Percentiles rank a stretch among this genome's conserved stretches.
phyloP scores from a whole-genome alignment of 2,113 vertebrate species.

The Odocoileus hemionus region DNA sequence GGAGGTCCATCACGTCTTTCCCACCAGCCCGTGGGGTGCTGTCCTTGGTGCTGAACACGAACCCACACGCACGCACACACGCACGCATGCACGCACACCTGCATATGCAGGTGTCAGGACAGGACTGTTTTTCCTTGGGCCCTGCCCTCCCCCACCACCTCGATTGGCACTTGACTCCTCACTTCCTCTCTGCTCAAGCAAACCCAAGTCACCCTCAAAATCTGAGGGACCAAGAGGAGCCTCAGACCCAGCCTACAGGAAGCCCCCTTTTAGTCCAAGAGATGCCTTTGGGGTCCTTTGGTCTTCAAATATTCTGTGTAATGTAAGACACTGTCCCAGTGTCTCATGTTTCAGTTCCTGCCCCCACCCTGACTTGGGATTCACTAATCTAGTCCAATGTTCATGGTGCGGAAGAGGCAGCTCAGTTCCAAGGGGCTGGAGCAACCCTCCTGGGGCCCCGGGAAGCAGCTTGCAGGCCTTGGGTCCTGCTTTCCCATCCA shows the following conservation, averaged over 20 bases:
- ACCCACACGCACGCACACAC: rapidly evolving
- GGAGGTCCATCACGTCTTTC: neutral
- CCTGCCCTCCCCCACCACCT: neutral
- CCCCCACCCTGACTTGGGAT: neutral
- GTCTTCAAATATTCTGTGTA: neutral
- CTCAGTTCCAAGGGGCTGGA: too few relatives aligned
- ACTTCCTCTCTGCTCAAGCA: neutral
- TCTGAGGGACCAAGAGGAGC: neutral
- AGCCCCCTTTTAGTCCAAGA: neutral
- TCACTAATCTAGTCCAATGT: neutral
- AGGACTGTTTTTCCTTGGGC: neutral
- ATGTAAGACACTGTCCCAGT: neutral
- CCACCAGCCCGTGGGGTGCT: neutral
- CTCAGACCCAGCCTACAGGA: neutral
- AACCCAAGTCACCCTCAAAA: neutral
- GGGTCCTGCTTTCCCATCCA: neutral
- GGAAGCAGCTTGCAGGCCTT: neutral
- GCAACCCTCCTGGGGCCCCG: neutral
- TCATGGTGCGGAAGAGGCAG: neutral
- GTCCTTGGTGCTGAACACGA: constrained; percentile 55
- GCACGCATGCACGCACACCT: rapidly evolving
- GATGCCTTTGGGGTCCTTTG: neutral
- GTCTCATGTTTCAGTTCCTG: neutral
- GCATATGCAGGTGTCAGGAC: neutral
- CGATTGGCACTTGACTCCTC: neutral